A percentile compares a stretch with the other conserved stretches of the same genome.
phyloP scores from a whole-genome alignment of 2,797 vertebrate genomes.

The Natrix natrix region DNA sequence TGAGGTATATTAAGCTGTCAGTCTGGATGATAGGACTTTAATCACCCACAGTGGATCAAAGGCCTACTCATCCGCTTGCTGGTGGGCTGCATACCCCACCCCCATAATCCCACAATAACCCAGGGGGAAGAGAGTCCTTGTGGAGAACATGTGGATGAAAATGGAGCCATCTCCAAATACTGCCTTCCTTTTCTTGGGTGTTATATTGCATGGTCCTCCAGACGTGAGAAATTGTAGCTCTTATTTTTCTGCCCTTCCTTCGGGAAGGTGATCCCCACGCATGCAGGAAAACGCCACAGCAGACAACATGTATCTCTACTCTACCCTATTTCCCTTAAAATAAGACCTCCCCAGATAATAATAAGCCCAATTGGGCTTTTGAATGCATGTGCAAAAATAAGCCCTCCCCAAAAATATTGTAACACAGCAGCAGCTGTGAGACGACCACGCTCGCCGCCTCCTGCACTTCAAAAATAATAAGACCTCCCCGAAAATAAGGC shows the following conservation, averaged over 20 bases:
- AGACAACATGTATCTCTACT: background rate
- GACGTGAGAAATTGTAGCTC: background rate
- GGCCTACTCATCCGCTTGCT: background rate
- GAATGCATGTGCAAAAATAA: too few species aligned
- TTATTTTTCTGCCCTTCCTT: background rate
- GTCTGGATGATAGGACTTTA: conserved; percentile 58
- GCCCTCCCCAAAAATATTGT: too few species aligned
- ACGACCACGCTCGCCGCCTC: too few species aligned
- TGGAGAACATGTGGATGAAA: rapidly evolving
- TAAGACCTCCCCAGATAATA: too few species aligned
- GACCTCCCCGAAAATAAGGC: too few species aligned
- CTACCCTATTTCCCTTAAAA: too few species aligned
- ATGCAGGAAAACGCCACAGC: background rate
- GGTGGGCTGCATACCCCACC: background rate
- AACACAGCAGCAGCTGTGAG: too few species aligned
- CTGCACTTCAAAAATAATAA: too few species aligned
- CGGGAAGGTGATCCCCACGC: background rate
- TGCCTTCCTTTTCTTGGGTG: background rate
- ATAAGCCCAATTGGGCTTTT: too few species aligned
- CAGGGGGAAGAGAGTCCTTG: background rate
- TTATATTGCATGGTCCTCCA: rapidly evolving
- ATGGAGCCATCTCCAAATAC: rapidly evolving
- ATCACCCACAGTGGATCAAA: conserved; percentile 60
- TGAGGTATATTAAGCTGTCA: conserved; percentile 64
- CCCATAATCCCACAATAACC: background rate